Evolutionary conservation across 2,797 vertebrate genomes (phyloP), one percentile per base, ranked within the genome.

Genomic region (Sebastes hopkinsi): DNA sequence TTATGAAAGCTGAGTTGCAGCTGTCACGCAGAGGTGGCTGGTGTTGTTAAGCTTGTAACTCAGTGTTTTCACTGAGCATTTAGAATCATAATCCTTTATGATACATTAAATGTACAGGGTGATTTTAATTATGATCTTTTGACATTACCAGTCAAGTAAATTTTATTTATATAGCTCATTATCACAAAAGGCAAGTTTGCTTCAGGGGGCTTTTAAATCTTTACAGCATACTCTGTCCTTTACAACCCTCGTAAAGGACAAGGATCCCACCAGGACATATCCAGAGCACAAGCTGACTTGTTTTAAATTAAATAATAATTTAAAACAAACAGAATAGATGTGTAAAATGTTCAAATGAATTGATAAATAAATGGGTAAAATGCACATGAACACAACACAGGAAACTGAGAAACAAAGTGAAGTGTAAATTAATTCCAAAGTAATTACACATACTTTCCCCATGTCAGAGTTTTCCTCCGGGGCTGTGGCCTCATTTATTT

Each of bases 401-500:
- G 25, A 30, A 20, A 46, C 30, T 8, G 5, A 64, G 4, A 20
- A 27, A 50, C 32, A 4, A 3, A 62, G 22, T 38, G 8, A 42
- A 80, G 16, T 46, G 46, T 32, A 22, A 38, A 38, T 79, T 16
- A 22, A 68, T 60, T 65, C 23, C 34, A 61, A 22, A 38, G 32
- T 59, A 34, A 74, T 77, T 20, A 38, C 5, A 3, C 2, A 3
- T 67, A 22, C 7, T n/a, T 60, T 71, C 3, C 36, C 50, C 1
- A 0, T 32, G 32, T 81, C 72, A 69, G 66, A 34, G 50, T 68
- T 75, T 64, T 62, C 30, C 55, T 18, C 5, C 0, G 0, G 14
- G 56, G 58, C 13, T 46, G 11, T 62, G 54, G 46, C 61, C 75
- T 73, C 36, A 68, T 83, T 72, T 80, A 50, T 65, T 77, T 74